These are phyloP conservation scores for Myotis planiceps DNA, from an alignment of 2,797 vertebrate species.

Conservation along the genomic window DNA sequence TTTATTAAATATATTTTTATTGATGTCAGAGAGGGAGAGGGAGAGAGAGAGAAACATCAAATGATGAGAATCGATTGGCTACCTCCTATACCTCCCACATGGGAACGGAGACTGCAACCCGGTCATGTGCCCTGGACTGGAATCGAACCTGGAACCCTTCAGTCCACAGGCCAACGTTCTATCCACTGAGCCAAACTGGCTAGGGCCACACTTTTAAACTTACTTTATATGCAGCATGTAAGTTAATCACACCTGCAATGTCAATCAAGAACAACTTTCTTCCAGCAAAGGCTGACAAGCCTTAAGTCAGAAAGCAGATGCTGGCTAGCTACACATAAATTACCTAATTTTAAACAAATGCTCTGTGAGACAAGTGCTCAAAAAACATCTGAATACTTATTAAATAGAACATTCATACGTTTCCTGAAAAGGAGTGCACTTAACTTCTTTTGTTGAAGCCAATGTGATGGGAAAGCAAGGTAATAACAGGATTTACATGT, in stretches of 20 bases:
- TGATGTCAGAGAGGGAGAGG: too few relatives aligned
- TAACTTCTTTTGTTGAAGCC: neutral
- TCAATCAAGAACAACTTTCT: conserved; percentile 5
- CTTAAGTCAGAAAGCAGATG: neutral
- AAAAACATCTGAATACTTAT: neutral
- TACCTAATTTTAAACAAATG: neutral
- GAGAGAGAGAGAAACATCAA: too few relatives aligned
- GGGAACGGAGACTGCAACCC: too few relatives aligned
- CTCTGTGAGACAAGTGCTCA: neutral
- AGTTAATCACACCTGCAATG: neutral
- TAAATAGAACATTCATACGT: neutral
- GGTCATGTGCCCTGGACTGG: too few relatives aligned
- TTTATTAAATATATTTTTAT: too few relatives aligned
- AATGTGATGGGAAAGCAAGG: neutral
- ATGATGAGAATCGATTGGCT: too few relatives aligned
- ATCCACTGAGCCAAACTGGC: too few relatives aligned
- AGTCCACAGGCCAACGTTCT: too few relatives aligned
- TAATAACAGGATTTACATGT: neutral
- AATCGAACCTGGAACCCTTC: too few relatives aligned
- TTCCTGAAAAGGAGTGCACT: neutral
- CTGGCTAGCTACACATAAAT: neutral
- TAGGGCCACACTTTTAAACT: neutral
- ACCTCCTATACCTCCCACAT: too few relatives aligned
- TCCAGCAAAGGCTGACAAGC: neutral
- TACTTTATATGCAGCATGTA: neutral